Evolutionary conservation across 1,140 invertebrate genomes (phyloP).

Genomic region (Tetragnatha versicolor): DNA sequence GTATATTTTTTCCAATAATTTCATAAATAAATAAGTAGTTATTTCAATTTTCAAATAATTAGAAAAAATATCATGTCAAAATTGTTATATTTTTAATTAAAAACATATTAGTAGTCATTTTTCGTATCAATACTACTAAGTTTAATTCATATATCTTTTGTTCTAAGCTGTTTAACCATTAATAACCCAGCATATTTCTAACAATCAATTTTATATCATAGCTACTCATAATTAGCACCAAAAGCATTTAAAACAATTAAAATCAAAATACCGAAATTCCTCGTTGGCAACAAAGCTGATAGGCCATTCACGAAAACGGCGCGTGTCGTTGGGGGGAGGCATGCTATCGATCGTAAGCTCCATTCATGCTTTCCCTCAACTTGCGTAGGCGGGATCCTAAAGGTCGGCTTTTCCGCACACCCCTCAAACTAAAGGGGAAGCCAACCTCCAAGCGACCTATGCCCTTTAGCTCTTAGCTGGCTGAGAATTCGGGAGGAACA

Average conservation of each 20-base stretch:
- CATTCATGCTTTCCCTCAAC: conserved; percentile 16
- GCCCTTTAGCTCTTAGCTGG: conserved; percentile 7
- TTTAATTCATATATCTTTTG: not conserved
- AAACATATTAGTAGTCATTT: not conserved
- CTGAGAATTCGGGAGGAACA: too few species aligned
- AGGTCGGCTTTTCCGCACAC: conserved; percentile 34
- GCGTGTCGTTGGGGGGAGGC: not conserved
- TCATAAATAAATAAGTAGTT: too few species aligned
- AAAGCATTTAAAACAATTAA: not conserved
- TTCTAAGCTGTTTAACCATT: not conserved
- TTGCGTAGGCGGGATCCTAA: conserved; percentile 30
- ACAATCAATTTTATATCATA: not conserved
- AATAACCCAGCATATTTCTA: not conserved
- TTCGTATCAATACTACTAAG: not conserved
- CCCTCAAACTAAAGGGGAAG: not conserved
- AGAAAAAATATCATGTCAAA: too few species aligned
- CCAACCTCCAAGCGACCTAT: not conserved
- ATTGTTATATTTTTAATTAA: too few species aligned
- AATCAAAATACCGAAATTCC: not conserved
- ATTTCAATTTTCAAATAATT: too few species aligned
- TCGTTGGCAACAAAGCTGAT: conserved; percentile 3
- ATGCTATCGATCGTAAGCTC: conserved; percentile 19
- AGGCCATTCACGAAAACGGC: conserved; percentile 30
- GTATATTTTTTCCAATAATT: too few species aligned
- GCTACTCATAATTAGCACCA: not conserved